These are phyloP conservation scores for Euglossa dilemma DNA, from an alignment of 1,140 invertebrate species.

Conservation along the genomic window DNA sequence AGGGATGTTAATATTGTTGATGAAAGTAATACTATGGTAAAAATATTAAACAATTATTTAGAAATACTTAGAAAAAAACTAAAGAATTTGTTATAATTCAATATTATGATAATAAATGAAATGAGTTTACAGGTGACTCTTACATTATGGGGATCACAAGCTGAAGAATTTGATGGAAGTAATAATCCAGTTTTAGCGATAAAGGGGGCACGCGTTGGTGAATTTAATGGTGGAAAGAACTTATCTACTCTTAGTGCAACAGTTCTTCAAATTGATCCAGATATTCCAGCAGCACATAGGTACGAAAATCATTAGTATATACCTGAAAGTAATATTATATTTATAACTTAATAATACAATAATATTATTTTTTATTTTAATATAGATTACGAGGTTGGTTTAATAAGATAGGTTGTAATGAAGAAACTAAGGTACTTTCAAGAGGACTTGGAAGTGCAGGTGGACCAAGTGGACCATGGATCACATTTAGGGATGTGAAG, in stretches of 20 bases:
- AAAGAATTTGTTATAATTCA: slow-evolving; percentile 6
- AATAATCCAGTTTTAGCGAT: slow-evolving; percentile 91
- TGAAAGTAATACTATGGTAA: slow-evolving; percentile 90
- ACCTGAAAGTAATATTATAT: not conserved
- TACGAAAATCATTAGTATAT: slow-evolving; percentile 31
- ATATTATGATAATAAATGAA: slow-evolving; percentile 22
- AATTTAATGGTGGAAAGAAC: slow-evolving; percentile 89
- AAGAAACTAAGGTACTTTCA: slow-evolving; percentile 81
- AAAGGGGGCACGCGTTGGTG: slow-evolving; percentile 89
- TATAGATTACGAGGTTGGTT: slow-evolving; percentile 93
- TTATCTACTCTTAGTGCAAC: slow-evolving; percentile 85
- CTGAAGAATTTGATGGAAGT: slow-evolving; percentile 91
- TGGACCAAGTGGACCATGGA: slow-evolving; percentile 77
- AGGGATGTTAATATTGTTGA: slow-evolving; percentile 95
- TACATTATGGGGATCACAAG: slow-evolving; percentile 91
- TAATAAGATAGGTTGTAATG: slow-evolving; percentile 87
- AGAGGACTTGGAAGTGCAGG: slow-evolving; percentile 61
- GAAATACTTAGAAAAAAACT: not conserved
- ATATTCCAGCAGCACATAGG: slow-evolving; percentile 92
- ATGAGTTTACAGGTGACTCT: slow-evolving; percentile 83
- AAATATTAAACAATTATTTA: slow-evolving; percentile 39
- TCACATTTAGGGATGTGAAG: slow-evolving; percentile 89
- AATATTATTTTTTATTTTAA: slow-evolving; percentile 19
- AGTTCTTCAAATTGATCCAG: slow-evolving; percentile 91
- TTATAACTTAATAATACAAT: not conserved